A percentile compares a stretch with the other conserved stretches of the same genome.
phyloP scores from a whole-genome alignment of 2,888 invertebrate genomes.

The Erannis defoliaria region DNA sequence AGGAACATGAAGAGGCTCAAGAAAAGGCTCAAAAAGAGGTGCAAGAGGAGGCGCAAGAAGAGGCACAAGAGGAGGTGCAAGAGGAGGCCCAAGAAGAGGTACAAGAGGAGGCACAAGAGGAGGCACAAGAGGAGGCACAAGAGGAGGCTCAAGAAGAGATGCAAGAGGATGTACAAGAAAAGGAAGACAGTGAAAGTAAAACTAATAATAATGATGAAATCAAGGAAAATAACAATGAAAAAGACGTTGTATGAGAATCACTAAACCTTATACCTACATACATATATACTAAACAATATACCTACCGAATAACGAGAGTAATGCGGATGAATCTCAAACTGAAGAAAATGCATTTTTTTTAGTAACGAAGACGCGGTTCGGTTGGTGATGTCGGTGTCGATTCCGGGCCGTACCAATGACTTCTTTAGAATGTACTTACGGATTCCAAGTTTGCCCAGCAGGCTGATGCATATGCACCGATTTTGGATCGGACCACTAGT shows the following conservation, averaged over 20 bases:
- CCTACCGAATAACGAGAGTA: neutral
- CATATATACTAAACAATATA: too few relatives aligned
- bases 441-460: too few relatives aligned
- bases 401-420: too few relatives aligned
- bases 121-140: neutral
- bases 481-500: too few relatives aligned
- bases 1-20: neutral
- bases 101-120: neutral
- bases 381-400: too few relatives aligned
- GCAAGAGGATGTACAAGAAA: slow-evolving; percentile 2
- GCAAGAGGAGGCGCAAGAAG: slow-evolving; percentile 4
- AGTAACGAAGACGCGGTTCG: too few relatives aligned
- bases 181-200: neutral
- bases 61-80: neutral
- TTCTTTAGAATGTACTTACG: too few relatives aligned
- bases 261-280: too few relatives aligned
- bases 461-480: too few relatives aligned
- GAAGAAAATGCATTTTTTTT: slow-evolving; percentile 1
- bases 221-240: neutral
- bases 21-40: neutral
- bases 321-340: slow-evolving; percentile 2
- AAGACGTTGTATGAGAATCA: too few relatives aligned
- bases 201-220: slow-evolving; percentile 1
- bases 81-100: neutral
- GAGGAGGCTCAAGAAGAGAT: neutral